Evolutionary conservation across 2,113 vertebrate species (phyloP), one percentile per base, ranked within the genome.

Genomic region (Mirza zaza): DNA sequence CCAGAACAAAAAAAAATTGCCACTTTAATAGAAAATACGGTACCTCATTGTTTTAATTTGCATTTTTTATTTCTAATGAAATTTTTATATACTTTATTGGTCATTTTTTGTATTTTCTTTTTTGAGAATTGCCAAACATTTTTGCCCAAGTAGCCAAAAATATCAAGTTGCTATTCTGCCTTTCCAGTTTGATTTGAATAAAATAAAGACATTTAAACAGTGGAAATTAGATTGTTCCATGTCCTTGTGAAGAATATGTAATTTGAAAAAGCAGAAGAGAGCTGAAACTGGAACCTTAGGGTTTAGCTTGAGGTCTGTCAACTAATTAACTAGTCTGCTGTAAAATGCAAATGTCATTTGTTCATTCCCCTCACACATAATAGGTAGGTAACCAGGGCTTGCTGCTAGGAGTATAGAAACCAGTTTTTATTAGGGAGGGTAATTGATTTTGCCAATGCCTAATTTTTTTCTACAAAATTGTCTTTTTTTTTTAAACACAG

Each of bases 131-230:
- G 61, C 80, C 90, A 91, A 77, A 88, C 15, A 50, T 76, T 80
- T 36, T 90, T 90, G 20, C 29, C 27, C 21, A 32, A 67, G 11
- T 50, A 94, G 85, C 86, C 93, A 87, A 91, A 96, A 97, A 48
- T 36, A 48, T 0, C 21, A 6, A 85, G 73, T 92, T 67, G 79
- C 80, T 87, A n/a, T 55, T 87, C 63, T 80, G 34, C 63, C 89
- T 89, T 94, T 82, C 86, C 55, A 71, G 55, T 77, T 75, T 88
- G 81, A 81, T 88, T 45, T 86, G 77, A 88, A 94, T 70, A 48
- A 86, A 95, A 94, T 71, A 95, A 95, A 97, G 32, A 23, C 34
- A 89, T 90, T 79, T 84, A 75, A 91, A 59, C 85, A 80, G 42
- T 79, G 79, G 39, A 80, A 61, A 23, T 45, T 27, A 52, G 36